These are phyloP conservation scores for Crambe crambe DNA, from an alignment of 37 sponge, comb jelly and placozoan species.

Conservation along the genomic window DNA sequence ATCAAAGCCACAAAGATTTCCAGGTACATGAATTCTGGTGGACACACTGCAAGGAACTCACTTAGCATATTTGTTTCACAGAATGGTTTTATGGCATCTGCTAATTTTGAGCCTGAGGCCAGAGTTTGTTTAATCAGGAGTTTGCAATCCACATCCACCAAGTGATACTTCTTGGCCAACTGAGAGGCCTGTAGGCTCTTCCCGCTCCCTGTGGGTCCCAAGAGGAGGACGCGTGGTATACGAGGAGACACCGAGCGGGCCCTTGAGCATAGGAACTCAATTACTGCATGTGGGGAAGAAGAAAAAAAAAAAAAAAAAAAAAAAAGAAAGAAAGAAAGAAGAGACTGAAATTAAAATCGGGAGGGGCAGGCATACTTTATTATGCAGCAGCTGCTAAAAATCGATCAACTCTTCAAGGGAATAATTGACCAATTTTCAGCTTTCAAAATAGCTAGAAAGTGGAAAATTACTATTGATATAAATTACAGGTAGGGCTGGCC, in stretches of 20 bases:
- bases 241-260: slow-evolving; percentile 70
- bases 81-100: slow-evolving; percentile 85
- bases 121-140: slow-evolving; percentile 67
- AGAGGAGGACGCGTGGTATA: slow-evolving; percentile 83
- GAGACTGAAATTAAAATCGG: too few species aligned
- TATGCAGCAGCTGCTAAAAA: too few species aligned
- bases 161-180: slow-evolving; percentile 75
- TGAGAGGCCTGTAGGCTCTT: slow-evolving; percentile 82
- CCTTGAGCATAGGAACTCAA: slow-evolving; percentile 56
- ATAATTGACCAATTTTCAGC: too few species aligned
- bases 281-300: slow-evolving; percentile 36
- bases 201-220: slow-evolving; percentile 92
- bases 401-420: too few species aligned
- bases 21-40: not conserved
- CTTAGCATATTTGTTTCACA: slow-evolving; percentile 74
- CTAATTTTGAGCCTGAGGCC: slow-evolving; percentile 59
- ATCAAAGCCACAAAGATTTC: too few species aligned
- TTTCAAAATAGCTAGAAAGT: too few species aligned
- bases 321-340: too few species aligned
- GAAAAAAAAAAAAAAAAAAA: too few species aligned
- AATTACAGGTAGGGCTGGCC: too few species aligned
- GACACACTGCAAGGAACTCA: slow-evolving; percentile 35
- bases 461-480: too few species aligned
- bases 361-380: too few species aligned
- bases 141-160: slow-evolving; percentile 76